A percentile compares a stretch with the other conserved stretches of the same genome.
Evolutionary conservation across 2,888 invertebrate genomes (phyloP).

Genomic region (Phlogophora meticulosa): DNA sequence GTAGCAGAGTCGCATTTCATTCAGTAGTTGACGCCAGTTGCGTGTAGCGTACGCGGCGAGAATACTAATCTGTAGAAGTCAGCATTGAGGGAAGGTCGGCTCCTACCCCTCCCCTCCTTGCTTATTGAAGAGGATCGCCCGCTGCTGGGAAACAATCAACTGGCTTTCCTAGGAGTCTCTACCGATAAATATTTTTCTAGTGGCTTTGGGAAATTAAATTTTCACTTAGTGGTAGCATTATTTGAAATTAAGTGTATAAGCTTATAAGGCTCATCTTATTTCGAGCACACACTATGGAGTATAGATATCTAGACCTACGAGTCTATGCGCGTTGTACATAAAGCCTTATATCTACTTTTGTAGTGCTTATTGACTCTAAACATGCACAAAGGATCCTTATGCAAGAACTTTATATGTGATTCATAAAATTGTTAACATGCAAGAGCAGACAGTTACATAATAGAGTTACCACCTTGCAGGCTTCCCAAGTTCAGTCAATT

Average conservation of each 20-base stretch:
- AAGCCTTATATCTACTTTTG: background rate
- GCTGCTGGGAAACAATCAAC: constrained; percentile 50
- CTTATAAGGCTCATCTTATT: constrained; percentile 9
- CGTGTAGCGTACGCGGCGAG: constrained; percentile 64
- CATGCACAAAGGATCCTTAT: constrained; percentile 13
- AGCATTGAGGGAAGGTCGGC: constrained; percentile 30
- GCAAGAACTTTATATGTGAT: constrained; percentile 23
- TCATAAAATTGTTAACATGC: constrained; percentile 25
- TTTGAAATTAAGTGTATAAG: background rate
- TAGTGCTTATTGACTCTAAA: background rate
- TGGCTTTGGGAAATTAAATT: constrained; percentile 13
- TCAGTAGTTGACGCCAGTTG: constrained; percentile 75
- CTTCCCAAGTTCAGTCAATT: constrained; percentile 36
- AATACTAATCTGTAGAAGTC: constrained; percentile 70
- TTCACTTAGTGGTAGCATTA: constrained; percentile 15
- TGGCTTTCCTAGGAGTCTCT: constrained; percentile 33
- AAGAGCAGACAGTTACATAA: constrained; percentile 32
- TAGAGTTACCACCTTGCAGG: constrained; percentile 35
- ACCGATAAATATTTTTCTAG: constrained; percentile 21
- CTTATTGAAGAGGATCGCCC: constrained; percentile 53
- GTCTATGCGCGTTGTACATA: background rate
- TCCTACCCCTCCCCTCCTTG: constrained; percentile 11
- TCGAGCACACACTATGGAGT: background rate
- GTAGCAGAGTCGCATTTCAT: constrained; percentile 74
- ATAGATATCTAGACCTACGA: too few species aligned